Base-by-base conservation (phyloP, 2,797 vertebrate genomes). In the Paguma larvata region DNA sequence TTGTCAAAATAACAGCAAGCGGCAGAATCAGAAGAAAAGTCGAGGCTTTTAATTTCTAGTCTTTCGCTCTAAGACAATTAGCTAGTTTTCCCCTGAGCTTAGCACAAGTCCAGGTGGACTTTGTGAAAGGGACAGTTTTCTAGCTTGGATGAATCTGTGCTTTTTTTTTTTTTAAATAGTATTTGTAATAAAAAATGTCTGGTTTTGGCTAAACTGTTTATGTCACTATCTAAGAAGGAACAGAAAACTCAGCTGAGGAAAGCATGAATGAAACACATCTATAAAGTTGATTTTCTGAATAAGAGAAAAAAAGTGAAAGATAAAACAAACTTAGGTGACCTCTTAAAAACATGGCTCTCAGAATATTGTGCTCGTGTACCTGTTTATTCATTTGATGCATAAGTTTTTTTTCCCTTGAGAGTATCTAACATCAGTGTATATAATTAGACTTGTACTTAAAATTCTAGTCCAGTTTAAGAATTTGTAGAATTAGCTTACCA, bases 31-130 rank as follows among this genome's bases (percentile, higher is more conserved):
- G 85, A 92, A 65, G 38, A 51, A 93, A 68, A 90, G 75, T 41
- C 3, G 9, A 93, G 73, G 23, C 93, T 96, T 97, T 97, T 93
- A 77, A 85, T 97, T 97, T 95, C 87, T 94, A 41, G 82, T 63
- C 41, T 93, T 97, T 84, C 83, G n/a, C 91, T 96, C 91, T 88
- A 19, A 94, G 89, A 92, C 80, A 92, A 82, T 96, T 97, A 82
- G 89, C 72, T 85, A 7, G 56, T 77, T 96, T 89, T 97, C 59
- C 38, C 44, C 27, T 65, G 88, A 94, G 51, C 30, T 92, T 83
- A 95, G 80, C 11, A 18, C 19, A 65, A 44, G 41, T 77, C 94
- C 78, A 97, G 92, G 87, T 94, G 73, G 34, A n/a, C 78, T 79
- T 65, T 88, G 67, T 84, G 75, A 97, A 95, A 68, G 73, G 67